Conservation (phyloP, 2,888 invertebrate genomes). For the Bombyx huttoni region DNA sequence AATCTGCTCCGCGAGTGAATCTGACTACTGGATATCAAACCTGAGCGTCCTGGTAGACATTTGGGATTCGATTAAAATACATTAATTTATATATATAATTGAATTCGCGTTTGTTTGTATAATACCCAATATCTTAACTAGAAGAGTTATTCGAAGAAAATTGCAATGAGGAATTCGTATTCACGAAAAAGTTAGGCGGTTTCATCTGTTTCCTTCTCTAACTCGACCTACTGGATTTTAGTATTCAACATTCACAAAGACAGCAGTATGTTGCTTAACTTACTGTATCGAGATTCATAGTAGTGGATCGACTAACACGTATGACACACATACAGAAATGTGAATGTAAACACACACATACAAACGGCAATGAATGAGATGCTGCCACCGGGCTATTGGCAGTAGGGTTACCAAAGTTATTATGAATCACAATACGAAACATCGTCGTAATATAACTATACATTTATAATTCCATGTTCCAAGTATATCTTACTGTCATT, state of each 20-base stretch:
- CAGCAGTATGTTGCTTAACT: not conserved
- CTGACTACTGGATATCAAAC: too few species aligned
- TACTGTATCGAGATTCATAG: conserved; percentile 4
- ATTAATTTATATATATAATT: too few species aligned
- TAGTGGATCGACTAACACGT: conserved; percentile 11
- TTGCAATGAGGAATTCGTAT: too few species aligned
- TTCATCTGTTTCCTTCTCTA: too few species aligned
- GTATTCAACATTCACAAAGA: not conserved
- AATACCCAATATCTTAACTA: too few species aligned
- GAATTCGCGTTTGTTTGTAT: too few species aligned
- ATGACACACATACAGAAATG: conserved; percentile 15
- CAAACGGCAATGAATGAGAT: conserved; percentile 47
- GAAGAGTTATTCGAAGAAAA: too few species aligned
- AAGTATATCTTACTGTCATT: not conserved
- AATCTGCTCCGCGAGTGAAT: too few species aligned
- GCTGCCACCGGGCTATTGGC: conserved; percentile 39
- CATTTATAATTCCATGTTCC: not conserved
- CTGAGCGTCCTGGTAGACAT: too few species aligned
- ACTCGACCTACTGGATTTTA: not conserved
- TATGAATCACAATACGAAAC: not conserved
- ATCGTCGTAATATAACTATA: not conserved
- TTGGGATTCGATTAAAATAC: too few species aligned
- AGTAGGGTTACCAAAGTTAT: conserved; percentile 34
- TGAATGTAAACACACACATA: conserved; percentile 18
- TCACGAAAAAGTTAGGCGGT: too few species aligned